Evolutionary conservation across 2,888 invertebrate species (phyloP).

Genomic region (Cantharis flavilabris): DNA sequence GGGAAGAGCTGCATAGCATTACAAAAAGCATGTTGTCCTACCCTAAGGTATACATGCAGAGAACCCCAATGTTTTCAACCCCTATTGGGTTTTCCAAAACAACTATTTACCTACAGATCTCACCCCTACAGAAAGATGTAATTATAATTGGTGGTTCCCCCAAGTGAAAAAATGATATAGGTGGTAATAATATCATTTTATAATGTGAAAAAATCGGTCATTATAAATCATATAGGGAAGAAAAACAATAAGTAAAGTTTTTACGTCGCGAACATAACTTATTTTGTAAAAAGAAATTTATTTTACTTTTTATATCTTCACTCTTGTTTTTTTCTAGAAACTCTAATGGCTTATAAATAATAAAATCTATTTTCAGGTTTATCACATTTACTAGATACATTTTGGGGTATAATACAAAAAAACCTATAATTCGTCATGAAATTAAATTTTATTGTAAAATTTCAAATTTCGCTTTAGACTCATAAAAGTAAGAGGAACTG

Average conservation of each 20-base stretch:
- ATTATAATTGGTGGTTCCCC: not conserved
- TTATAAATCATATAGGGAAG: not conserved
- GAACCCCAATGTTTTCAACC: not conserved
- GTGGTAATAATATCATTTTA: not conserved
- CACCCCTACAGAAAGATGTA: not conserved
- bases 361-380: not conserved
- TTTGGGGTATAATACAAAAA: not conserved
- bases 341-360: not conserved
- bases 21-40: not conserved
- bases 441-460: not conserved
- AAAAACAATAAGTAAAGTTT: slow-evolving; percentile 1
- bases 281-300: not conserved
- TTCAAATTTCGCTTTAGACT: not conserved
- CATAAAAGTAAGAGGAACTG: not conserved
- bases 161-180: not conserved
- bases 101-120: not conserved
- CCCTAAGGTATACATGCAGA: not conserved
- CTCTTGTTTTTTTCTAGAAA: not conserved
- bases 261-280: slow-evolving; percentile 1
- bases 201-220: not conserved
- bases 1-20: not conserved
- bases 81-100: not conserved
- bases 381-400: not conserved
- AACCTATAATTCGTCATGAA: not conserved
- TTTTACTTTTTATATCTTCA: not conserved